Percentiles rank a stretch among this genome's conserved stretches.
These are phyloP conservation scores for Hirundo rustica DNA, from an alignment of 2,797 vertebrate species.

Conservation along the genomic window DNA sequence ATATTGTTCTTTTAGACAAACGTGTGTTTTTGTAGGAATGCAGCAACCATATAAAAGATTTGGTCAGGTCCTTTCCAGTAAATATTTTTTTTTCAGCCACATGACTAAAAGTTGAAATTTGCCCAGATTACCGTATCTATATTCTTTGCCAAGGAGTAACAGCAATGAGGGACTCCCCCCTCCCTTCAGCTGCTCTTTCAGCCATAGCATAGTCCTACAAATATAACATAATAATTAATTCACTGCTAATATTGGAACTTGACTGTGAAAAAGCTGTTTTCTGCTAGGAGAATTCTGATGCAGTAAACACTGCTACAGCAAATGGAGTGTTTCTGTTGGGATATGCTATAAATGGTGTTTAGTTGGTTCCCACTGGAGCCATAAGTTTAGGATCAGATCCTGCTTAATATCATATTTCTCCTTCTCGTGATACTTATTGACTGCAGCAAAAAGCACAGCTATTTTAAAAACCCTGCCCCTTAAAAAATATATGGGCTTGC, in stretches of 20 bases:
- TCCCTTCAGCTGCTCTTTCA: rapidly evolving
- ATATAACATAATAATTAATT: conserved; percentile 9
- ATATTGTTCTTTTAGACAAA: neutral
- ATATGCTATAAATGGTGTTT: conserved; percentile 21
- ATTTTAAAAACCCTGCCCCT: neutral
- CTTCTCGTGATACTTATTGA: conserved; percentile 23
- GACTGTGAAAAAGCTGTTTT: conserved; percentile 47
- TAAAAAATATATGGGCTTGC: neutral
- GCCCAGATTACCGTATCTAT: neutral
- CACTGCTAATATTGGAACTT: neutral
- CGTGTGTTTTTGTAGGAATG: neutral
- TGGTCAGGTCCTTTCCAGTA: neutral
- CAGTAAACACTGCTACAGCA: conserved; percentile 29
- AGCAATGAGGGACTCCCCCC: neutral
- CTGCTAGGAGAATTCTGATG: conserved; percentile 3
- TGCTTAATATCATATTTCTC: conserved; percentile 46
- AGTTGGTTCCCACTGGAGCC: conserved; percentile 15
- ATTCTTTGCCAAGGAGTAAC: neutral
- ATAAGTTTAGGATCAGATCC: conserved; percentile 50
- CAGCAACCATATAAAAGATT: neutral
- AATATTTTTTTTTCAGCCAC: neutral
- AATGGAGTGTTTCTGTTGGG: conserved; percentile 46
- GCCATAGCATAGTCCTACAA: neutral
- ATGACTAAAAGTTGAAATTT: neutral
- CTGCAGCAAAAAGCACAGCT: neutral